phyloP scores from a whole-genome alignment of 2,797 vertebrate species.

The Lithobates pipiens region DNA sequence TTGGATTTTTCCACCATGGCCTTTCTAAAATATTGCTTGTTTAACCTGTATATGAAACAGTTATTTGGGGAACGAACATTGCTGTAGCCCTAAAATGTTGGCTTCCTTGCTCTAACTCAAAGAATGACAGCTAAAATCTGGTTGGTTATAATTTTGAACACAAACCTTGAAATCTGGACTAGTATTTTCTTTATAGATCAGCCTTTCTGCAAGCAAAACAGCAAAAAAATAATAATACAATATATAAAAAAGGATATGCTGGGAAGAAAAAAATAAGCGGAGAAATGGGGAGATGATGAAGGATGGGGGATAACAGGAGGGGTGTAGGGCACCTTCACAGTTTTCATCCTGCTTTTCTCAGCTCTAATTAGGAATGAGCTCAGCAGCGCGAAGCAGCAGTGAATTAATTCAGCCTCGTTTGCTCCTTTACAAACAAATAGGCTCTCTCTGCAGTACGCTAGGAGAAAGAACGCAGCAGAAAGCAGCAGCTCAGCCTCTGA shows the following conservation, averaged over 20 bases:
- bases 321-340: conserved; percentile 60
- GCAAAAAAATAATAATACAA: conserved; percentile 32
- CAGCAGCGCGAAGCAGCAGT: conserved; percentile 60
- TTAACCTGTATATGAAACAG: no score
- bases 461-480: conserved; percentile 21
- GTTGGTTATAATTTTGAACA: no score
- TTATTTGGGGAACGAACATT: no score
- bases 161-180: no score
- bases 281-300: conserved; percentile 57
- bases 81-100: no score
- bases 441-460: conserved; percentile 50
- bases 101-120: no score
- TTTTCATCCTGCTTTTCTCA: conserved; percentile 58
- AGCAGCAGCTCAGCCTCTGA: conserved; percentile 1
- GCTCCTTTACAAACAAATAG: conserved; percentile 61
- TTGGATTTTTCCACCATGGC: no score
- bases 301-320: conserved; percentile 40
- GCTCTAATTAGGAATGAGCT: conserved; percentile 62
- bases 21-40: no score
- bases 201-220: no score
- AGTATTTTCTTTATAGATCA: no score
- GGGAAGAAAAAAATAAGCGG: conserved; percentile 22
- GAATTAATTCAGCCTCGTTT: conserved; percentile 63
- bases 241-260: background rate
- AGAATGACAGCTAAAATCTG: no score